phyloP scores from a whole-genome alignment of 2,797 vertebrate genomes.

The Eospalax fontanierii region DNA sequence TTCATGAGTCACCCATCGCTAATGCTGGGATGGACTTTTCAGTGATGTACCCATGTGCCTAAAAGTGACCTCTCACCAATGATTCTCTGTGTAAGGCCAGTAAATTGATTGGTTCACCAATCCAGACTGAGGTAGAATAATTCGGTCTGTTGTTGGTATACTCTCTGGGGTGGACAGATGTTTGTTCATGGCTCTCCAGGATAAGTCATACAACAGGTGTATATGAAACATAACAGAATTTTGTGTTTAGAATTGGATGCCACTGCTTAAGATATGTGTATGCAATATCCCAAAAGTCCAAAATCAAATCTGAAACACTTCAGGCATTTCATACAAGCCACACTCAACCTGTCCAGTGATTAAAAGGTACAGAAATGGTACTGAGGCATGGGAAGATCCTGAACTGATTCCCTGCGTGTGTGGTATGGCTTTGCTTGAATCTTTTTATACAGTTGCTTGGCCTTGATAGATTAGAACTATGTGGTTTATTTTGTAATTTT shows the following conservation, averaged over 20 bases:
- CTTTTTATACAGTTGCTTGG: slow-evolving; percentile 38
- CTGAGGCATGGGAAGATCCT: neutral
- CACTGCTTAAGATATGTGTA: neutral
- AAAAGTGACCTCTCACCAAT: neutral
- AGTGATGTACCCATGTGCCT: neutral
- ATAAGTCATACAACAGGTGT: neutral
- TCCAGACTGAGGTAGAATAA: neutral
- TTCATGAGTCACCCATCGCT: neutral
- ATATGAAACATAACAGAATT: neutral
- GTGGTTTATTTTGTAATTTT: neutral
- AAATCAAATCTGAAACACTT: neutral
- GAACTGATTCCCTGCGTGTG: neutral
- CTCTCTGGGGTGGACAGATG: neutral
- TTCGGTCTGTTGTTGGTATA: neutral
- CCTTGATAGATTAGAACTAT: neutral
- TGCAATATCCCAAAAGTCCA: neutral
- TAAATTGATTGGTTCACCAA: neutral
- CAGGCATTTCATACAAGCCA: neutral
- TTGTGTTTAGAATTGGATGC: neutral
- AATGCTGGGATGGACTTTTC: neutral
- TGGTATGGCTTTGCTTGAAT: neutral
- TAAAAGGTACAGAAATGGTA: neutral
- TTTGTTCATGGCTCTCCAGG: neutral
- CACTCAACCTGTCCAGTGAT: neutral
- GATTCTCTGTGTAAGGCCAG: neutral